Percentiles rank a stretch among this genome's conserved stretches.
Evolutionary conservation across 2,113 vertebrate species (phyloP).

Genomic region (Atractosteus spatula): DNA sequence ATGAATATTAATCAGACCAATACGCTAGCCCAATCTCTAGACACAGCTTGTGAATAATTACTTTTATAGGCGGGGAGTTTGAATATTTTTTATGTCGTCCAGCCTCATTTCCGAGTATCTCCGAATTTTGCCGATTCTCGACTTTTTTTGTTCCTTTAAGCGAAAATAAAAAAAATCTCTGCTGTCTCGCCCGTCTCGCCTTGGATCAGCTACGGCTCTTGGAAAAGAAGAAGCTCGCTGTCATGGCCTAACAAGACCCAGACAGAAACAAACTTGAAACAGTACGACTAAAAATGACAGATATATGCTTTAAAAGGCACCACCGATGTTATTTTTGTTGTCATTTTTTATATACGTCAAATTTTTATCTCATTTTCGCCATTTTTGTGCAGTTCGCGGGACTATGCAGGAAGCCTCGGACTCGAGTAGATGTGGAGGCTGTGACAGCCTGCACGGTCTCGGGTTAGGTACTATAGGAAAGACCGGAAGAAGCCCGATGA

Average conservation of each 20-base stretch:
- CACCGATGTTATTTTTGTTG: slow-evolving; percentile 1
- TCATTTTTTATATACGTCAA: slow-evolving; percentile 7
- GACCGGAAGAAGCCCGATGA: slow-evolving; percentile 54
- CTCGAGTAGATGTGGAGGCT: slow-evolving; percentile 41
- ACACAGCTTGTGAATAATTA: neutral
- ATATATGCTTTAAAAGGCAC: slow-evolving; percentile 22
- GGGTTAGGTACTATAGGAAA: slow-evolving; percentile 50
- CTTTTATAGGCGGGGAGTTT: slow-evolving; percentile 3
- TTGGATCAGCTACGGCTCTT: slow-evolving; percentile 68
- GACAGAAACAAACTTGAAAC: slow-evolving; percentile 27
- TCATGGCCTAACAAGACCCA: slow-evolving; percentile 56
- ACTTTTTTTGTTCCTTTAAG: slow-evolving; percentile 64
- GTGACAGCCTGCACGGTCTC: slow-evolving; percentile 28
- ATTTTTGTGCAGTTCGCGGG: slow-evolving; percentile 50
- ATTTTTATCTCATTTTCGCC: slow-evolving; percentile 2
- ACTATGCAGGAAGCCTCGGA: slow-evolving; percentile 58
- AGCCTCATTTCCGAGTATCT: slow-evolving; percentile 63
- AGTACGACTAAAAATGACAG: slow-evolving; percentile 28
- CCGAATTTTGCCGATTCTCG: slow-evolving; percentile 61
- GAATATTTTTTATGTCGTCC: slow-evolving; percentile 46
- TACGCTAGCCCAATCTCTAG: slow-evolving; percentile 42
- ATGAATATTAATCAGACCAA: slow-evolving; percentile 46
- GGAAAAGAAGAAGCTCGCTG: slow-evolving; percentile 68
- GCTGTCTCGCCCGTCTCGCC: slow-evolving; percentile 65
- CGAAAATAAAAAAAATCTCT: slow-evolving; percentile 75